Conservation (phyloP, 2,888 invertebrate species). For the Tanytarsus gracilentus region DNA sequence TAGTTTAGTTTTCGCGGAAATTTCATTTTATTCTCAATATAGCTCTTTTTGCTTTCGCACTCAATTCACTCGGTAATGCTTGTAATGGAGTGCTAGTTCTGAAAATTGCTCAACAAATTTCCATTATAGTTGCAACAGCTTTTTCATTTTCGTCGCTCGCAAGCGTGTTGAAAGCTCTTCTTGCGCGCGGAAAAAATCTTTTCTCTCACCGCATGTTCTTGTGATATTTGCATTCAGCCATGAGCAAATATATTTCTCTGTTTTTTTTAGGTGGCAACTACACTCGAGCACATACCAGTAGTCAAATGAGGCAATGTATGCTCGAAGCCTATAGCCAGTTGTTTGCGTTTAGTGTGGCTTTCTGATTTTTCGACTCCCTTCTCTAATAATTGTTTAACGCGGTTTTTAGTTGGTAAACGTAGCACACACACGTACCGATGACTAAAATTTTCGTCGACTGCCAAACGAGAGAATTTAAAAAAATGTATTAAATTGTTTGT, state of each 20-base stretch:
- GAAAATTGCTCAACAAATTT: constrained; percentile 15
- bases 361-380: constrained; percentile 24
- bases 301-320: not conserved
- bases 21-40: not conserved
- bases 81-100: not conserved
- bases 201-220: too few species aligned
- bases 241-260: constrained; percentile 18
- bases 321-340: constrained; percentile 9
- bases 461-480: not conserved
- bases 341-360: constrained; percentile 25
- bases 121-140: not conserved
- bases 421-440: not conserved
- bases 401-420: not conserved
- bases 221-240: constrained; percentile 12
- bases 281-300: not conserved
- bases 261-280: not conserved
- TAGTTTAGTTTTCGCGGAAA: not conserved
- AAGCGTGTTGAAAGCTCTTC: not conserved
- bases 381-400: constrained; percentile 26
- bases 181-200: not conserved
- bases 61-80: not conserved
- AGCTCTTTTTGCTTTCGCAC: not conserved
- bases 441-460: not conserved
- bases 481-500: not conserved
- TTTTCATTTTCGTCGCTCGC: too few species aligned